Conservation (phyloP, 2,797 vertebrate genomes). For the Tragelaphus oryx region DNA sequence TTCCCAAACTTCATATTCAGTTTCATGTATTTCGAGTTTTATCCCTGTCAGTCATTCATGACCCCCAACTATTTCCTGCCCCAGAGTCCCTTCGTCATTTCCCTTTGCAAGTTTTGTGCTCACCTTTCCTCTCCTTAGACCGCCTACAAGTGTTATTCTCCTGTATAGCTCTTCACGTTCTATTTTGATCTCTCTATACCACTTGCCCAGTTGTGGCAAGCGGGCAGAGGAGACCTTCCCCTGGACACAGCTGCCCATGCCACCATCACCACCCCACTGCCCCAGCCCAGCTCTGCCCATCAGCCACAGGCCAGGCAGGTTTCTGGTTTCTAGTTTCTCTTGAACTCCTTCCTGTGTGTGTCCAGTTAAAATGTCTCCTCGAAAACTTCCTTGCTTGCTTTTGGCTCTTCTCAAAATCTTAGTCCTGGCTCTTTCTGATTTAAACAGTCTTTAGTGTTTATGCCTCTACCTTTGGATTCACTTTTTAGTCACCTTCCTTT, state of each 20-base stretch:
- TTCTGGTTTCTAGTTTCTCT: background rate
- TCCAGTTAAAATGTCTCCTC: too few species aligned
- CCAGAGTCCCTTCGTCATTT: background rate
- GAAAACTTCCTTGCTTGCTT: background rate
- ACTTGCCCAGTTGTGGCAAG: background rate
- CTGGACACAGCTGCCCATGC: background rate
- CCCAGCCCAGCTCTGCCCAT: background rate
- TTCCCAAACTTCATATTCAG: background rate
- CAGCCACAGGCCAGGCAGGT: background rate
- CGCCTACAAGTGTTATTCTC: background rate
- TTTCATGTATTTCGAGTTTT: background rate
- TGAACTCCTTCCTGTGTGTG: background rate
- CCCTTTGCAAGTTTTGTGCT: background rate
- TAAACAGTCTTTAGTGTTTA: background rate
- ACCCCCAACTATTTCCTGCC: background rate
- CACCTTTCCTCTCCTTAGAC: background rate
- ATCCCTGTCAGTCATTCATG: background rate
- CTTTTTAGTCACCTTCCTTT: background rate
- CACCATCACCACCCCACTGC: background rate
- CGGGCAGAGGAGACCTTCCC: background rate
- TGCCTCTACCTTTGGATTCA: background rate
- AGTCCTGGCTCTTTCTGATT: background rate
- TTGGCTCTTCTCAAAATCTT: background rate
- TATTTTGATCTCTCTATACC: background rate
- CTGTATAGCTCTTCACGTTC: background rate